A percentile compares a stretch with the other conserved stretches of the same genome.
phyloP scores from a whole-genome alignment of 2,797 vertebrate species.

The Siniperca obscura region DNA sequence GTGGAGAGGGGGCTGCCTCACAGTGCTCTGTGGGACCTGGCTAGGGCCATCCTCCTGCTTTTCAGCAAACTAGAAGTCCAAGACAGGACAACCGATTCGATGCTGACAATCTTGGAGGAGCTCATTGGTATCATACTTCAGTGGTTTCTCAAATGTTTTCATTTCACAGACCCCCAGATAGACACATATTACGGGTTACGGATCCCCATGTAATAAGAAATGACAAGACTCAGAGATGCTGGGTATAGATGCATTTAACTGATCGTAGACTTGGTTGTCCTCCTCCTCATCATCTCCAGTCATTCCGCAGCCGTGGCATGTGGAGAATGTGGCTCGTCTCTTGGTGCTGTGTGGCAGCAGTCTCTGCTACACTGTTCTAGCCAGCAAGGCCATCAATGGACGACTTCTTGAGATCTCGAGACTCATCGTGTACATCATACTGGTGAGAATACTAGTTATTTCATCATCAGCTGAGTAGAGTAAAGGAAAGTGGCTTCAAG shows the following conservation, averaged over 20 bases:
- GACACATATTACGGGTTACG: background rate
- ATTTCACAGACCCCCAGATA: background rate
- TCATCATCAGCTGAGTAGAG: background rate
- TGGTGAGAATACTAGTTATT: constrained; percentile 84
- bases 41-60: constrained; percentile 87
- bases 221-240: background rate
- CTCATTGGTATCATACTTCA: constrained; percentile 85
- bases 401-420: constrained; percentile 84
- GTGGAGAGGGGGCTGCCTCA: constrained; percentile 85
- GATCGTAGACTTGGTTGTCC: background rate
- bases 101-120: constrained; percentile 90
- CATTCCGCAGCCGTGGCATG: constrained; percentile 89
- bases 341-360: constrained; percentile 90
- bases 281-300: constrained; percentile 74
- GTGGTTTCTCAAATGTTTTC: constrained; percentile 2
- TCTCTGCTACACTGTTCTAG: constrained; percentile 90
- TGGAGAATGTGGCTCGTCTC: constrained; percentile 92
- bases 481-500: background rate
- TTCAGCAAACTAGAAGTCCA: constrained; percentile 78
- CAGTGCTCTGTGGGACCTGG: constrained; percentile 85
- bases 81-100: constrained; percentile 86
- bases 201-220: background rate
- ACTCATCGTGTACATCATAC: constrained; percentile 88
- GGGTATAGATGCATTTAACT: background rate
- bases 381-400: constrained; percentile 89